These are phyloP conservation scores for Phylloscopus trochilus DNA, from an alignment of 2,113 vertebrate genomes.

Conservation along the genomic window DNA sequence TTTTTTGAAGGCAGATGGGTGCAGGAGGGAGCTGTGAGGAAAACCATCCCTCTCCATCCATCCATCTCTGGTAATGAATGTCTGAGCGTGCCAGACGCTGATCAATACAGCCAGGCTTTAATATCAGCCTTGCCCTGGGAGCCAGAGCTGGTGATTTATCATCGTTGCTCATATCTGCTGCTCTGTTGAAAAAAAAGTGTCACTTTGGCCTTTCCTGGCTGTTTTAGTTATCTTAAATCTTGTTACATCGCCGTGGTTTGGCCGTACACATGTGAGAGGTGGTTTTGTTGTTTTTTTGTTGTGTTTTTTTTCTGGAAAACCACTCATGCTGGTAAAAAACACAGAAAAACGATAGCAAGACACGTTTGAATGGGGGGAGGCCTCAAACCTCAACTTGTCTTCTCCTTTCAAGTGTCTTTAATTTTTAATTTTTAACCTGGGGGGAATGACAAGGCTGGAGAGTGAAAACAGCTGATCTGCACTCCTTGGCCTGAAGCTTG, in stretches of 20 bases:
- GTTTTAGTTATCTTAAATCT: not conserved
- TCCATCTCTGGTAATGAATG: conserved; percentile 32
- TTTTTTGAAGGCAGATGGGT: not conserved
- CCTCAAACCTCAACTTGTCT: not conserved
- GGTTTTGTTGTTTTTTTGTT: not conserved
- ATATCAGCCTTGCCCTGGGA: conserved; percentile 30
- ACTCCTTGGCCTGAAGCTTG: not conserved
- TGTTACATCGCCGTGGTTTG: not conserved
- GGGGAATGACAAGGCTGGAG: not conserved
- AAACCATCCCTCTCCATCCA: not conserved
- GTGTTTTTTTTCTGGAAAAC: not conserved
- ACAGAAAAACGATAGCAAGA: fast-evolving
- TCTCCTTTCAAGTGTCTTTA: not conserved
- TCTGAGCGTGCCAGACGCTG: conserved; percentile 38
- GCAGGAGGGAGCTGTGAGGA: not conserved
- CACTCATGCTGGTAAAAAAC: fast-evolving
- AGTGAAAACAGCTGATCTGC: not conserved
- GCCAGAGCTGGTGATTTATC: conserved; percentile 46
- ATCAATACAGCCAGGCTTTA: conserved; percentile 54
- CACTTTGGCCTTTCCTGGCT: not conserved
- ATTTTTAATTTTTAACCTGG: not conserved
- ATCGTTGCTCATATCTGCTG: not conserved
- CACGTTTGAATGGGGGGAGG: fast-evolving
- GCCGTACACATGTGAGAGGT: not conserved
- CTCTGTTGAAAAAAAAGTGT: not conserved